A percentile compares a stretch with the other conserved stretches of the same genome.
These are phyloP conservation scores for Ophion slaviceki DNA, from an alignment of 2,888 invertebrate species.

Conservation along the genomic window DNA sequence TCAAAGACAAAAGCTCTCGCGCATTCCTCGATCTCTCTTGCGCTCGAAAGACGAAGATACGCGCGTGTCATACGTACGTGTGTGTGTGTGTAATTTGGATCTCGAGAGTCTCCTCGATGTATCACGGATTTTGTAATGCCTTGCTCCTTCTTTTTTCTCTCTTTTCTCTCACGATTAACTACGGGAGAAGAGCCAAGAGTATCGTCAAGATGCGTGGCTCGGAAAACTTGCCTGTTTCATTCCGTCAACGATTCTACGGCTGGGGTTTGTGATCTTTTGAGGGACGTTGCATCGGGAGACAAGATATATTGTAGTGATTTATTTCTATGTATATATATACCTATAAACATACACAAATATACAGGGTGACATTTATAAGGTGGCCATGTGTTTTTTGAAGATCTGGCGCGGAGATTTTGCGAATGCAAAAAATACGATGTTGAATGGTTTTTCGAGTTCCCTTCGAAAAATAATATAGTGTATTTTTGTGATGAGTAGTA, in stretches of 20 bases:
- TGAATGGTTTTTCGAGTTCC: no score
- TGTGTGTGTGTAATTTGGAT: constrained; percentile 13
- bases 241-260: not conserved
- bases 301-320: not conserved
- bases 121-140: constrained; percentile 22
- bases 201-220: not conserved
- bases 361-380: not conserved
- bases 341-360: not conserved
- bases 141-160: constrained; percentile 34
- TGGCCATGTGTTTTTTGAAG: no score
- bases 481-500: no score
- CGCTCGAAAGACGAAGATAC: constrained; percentile 38
- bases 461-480: no score
- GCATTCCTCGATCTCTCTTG: constrained; percentile 65
- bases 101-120: constrained; percentile 30
- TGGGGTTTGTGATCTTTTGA: constrained; percentile 16
- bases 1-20: constrained; percentile 66
- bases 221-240: not conserved
- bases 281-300: constrained; percentile 7
- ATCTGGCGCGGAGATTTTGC: no score
- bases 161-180: constrained; percentile 4
- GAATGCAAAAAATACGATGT: no score
- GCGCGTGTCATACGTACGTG: constrained; percentile 3
- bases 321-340: not conserved
- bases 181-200: not conserved